Percentiles rank a stretch among this genome's conserved stretches.
Evolutionary conservation across 2,797 vertebrate species (phyloP).

Genomic region (Sparus aurata): DNA sequence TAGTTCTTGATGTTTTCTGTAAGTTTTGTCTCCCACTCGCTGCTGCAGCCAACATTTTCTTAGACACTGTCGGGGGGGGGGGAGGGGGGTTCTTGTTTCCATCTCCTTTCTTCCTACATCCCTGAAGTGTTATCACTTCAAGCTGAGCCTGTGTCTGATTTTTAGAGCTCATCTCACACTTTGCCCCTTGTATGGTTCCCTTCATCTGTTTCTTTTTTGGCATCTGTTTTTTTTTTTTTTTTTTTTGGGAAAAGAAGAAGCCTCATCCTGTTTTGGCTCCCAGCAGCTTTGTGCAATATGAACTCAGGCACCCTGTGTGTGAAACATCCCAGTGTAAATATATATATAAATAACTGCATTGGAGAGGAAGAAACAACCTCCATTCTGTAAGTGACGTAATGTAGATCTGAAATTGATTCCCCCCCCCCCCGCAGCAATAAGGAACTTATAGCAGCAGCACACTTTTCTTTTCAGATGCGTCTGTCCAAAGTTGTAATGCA

Average conservation of each 20-base stretch:
- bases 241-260: slow-evolving; percentile 18
- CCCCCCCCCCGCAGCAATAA: slow-evolving; percentile 6
- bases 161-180: slow-evolving; percentile 26
- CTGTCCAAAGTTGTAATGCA: neutral
- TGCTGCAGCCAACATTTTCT: neutral
- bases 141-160: slow-evolving; percentile 40
- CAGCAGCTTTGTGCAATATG: slow-evolving; percentile 46
- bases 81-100: slow-evolving; percentile 15
- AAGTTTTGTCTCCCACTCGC: neutral
- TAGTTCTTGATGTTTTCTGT: neutral
- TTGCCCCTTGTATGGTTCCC: neutral
- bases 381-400: slow-evolving; percentile 23
- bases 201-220: slow-evolving; percentile 47
- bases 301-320: slow-evolving; percentile 45
- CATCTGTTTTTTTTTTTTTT: slow-evolving; percentile 7
- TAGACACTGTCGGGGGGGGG: neutral
- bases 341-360: slow-evolving; percentile 35
- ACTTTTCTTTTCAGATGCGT: slow-evolving; percentile 18
- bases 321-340: slow-evolving; percentile 20
- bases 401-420: slow-evolving; percentile 41
- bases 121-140: slow-evolving; percentile 35
- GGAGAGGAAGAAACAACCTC: slow-evolving; percentile 39
- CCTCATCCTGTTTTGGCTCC: slow-evolving; percentile 48
- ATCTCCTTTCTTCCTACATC: neutral
- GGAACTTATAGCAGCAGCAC: slow-evolving; percentile 15